phyloP scores from a whole-genome alignment of 2,888 invertebrate genomes.

The Malthinus seriepunctatus region DNA sequence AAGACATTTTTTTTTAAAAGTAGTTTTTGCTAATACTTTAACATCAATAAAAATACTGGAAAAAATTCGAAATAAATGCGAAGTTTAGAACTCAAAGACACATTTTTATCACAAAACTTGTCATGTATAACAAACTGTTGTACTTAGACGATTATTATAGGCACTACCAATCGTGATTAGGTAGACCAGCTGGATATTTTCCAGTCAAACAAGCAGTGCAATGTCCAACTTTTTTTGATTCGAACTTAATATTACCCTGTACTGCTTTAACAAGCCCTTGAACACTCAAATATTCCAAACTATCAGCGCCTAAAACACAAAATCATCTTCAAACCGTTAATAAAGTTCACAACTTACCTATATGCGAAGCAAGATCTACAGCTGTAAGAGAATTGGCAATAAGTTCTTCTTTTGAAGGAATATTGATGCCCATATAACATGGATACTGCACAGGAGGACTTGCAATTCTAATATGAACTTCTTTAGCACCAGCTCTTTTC shows the following conservation, averaged over 20 bases:
- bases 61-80: too few relatives aligned
- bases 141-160: too few relatives aligned
- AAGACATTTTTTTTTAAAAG: too few relatives aligned
- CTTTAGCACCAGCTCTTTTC: constrained; percentile 88
- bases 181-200: constrained; percentile 82
- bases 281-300: constrained; percentile 89
- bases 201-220: constrained; percentile 96
- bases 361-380: constrained; percentile 78
- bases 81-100: too few relatives aligned
- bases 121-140: too few relatives aligned
- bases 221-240: constrained; percentile 77
- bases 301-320: constrained; percentile 76
- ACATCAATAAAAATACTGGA: too few relatives aligned
- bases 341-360: constrained; percentile 65
- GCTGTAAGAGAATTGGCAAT: constrained; percentile 88
- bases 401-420: constrained; percentile 94
- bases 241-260: constrained; percentile 74
- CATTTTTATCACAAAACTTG: too few relatives aligned
- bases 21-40: too few relatives aligned
- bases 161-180: constrained; percentile 47
- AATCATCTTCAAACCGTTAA: constrained; percentile 58
- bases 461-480: constrained; percentile 96
- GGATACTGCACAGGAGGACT: constrained; percentile 94
- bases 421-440: constrained; percentile 99
- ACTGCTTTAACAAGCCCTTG: constrained; percentile 90